A percentile compares a stretch with the other conserved stretches of the same genome.
Conservation (phyloP, 30 jellyfish, hydroid and myxozoan species). For the Aurelia sp. region DNA sequence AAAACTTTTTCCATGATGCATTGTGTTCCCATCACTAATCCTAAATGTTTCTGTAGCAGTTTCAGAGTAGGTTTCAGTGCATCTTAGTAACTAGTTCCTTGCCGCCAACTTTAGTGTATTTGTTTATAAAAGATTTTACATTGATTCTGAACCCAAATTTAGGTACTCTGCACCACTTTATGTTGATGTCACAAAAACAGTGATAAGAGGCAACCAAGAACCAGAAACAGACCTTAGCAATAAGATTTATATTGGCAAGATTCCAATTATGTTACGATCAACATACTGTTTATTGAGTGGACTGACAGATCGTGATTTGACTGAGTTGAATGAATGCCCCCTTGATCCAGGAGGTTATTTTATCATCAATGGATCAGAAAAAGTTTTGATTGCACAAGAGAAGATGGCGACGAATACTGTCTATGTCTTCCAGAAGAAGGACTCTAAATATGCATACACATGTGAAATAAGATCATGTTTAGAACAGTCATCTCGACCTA, state of each 20-base stretch:
- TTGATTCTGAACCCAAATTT: background rate
- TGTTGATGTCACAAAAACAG: constrained; percentile 97
- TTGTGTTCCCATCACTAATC: too few species aligned
- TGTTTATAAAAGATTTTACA: background rate
- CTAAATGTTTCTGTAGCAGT: too few species aligned
- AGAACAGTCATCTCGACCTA: constrained; percentile 99
- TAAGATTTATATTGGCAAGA: constrained; percentile 97
- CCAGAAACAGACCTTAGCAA: constrained; percentile 95
- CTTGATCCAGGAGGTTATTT: constrained; percentile 99
- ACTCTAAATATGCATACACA: constrained; percentile 96
- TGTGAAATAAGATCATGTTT: constrained; percentile 96
- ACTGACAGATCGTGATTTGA: constrained; percentile 94
- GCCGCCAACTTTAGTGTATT: background rate
- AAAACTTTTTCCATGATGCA: too few species aligned
- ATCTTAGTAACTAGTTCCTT: too few species aligned
- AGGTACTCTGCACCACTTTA: constrained; percentile 98
- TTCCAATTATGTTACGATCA: constrained; percentile 99
- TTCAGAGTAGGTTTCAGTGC: too few species aligned
- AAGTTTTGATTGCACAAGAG: constrained; percentile 99
- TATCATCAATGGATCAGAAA: constrained; percentile 99
- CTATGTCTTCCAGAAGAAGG: constrained; percentile 97
- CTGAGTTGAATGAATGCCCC: constrained; percentile 99
- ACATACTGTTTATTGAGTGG: constrained; percentile 95
- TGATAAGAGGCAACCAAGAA: constrained; percentile 80
- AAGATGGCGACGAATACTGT: constrained; percentile 99